Evolutionary conservation across 2,113 vertebrate genomes (phyloP).

Genomic region (Callorhinus ursinus): DNA sequence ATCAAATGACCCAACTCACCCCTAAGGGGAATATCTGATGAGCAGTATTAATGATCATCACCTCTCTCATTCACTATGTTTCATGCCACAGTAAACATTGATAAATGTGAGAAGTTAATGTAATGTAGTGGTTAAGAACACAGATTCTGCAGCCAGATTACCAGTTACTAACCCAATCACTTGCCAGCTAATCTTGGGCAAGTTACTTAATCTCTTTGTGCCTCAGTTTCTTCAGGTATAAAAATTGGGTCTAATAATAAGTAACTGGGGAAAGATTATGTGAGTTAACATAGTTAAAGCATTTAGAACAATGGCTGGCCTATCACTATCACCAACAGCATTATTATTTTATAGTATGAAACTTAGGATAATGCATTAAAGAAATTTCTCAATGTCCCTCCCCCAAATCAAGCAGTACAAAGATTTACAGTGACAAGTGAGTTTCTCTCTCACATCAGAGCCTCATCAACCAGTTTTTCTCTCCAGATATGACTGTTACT

Average conservation of each 20-base stretch:
- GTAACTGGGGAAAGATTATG: neutral
- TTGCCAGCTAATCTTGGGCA: neutral
- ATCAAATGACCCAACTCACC: neutral
- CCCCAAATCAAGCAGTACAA: neutral
- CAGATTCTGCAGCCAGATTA: neutral
- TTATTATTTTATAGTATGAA: neutral
- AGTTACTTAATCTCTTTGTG: neutral
- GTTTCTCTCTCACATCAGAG: neutral
- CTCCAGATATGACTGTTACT: too few species aligned
- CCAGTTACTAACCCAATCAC: neutral
- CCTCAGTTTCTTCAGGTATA: neutral
- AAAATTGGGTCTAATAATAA: neutral
- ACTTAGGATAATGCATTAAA: neutral
- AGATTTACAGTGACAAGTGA: neutral
- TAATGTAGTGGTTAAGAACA: neutral
- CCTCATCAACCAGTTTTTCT: neutral
- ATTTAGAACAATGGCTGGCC: neutral
- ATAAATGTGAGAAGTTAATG: neutral
- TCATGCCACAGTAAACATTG: neutral
- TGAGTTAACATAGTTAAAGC: neutral
- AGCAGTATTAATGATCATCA: neutral
- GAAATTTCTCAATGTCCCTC: neutral
- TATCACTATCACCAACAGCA: neutral
- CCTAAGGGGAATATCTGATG: neutral
- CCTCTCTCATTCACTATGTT: neutral